phyloP scores from a whole-genome alignment of 1,140 invertebrate genomes.

The Bombus picipes region DNA sequence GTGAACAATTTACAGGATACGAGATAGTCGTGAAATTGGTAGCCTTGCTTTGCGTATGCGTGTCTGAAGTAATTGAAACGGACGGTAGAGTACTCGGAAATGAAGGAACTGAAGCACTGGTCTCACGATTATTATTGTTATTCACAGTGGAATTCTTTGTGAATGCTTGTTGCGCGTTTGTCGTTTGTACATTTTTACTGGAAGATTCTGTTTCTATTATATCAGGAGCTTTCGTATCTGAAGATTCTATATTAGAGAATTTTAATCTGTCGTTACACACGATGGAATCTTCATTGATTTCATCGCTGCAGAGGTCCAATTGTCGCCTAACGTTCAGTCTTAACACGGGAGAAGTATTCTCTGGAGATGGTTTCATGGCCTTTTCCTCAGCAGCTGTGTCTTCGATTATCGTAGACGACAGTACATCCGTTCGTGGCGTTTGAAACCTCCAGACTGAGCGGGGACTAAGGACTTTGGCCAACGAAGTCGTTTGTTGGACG shows the following conservation, averaged over 20 bases:
- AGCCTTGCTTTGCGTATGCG: neutral
- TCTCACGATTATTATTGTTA: neutral
- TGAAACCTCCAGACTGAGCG: slow-evolving; percentile 88
- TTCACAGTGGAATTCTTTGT: neutral
- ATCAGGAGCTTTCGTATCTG: neutral
- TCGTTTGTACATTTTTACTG: neutral
- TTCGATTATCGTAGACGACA: slow-evolving; percentile 93
- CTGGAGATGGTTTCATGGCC: slow-evolving; percentile 79
- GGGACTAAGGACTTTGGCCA: slow-evolving; percentile 87
- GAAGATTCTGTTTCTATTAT: neutral
- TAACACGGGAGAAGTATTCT: slow-evolving; percentile 66
- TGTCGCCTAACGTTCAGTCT: slow-evolving; percentile 67
- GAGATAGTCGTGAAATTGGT: neutral
- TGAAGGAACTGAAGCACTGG: neutral
- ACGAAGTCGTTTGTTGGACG: slow-evolving; percentile 83
- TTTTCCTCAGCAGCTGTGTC: slow-evolving; percentile 82
- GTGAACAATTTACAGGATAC: slow-evolving; percentile 14
- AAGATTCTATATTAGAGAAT: neutral
- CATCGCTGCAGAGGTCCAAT: slow-evolving; percentile 60
- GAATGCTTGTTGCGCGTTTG: neutral
- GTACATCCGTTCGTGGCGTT: slow-evolving; percentile 89
- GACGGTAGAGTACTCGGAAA: neutral
- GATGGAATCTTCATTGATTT: neutral
- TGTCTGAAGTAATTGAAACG: neutral
- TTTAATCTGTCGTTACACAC: slow-evolving; percentile 16